A percentile compares a stretch with the other conserved stretches of the same genome.
Conservation (phyloP, 1,140 invertebrate species). For the Dinoponera quadriceps region DNA sequence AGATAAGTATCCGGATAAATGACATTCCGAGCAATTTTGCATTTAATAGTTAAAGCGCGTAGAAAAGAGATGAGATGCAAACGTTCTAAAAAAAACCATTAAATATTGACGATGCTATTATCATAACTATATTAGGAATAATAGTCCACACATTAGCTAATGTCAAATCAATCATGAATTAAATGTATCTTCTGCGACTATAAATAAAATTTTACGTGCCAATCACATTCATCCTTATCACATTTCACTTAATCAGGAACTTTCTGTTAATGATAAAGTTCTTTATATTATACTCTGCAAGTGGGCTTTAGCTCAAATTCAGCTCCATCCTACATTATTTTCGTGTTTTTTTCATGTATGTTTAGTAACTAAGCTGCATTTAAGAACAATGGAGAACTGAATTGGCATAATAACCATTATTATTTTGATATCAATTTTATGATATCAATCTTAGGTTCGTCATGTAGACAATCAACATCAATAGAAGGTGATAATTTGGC, state of each 20-base stretch:
- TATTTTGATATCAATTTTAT: background rate
- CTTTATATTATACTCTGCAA: background rate
- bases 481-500: no score
- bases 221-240: background rate
- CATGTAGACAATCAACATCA: background rate
- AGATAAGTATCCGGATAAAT: background rate
- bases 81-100: background rate
- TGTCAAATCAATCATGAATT: slow-evolving; percentile 3
- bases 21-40: background rate
- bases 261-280: slow-evolving; percentile 6
- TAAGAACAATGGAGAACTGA: no score
- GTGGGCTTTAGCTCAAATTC: background rate
- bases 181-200: slow-evolving; percentile 4
- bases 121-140: background rate
- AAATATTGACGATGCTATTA: slow-evolving; percentile 23
- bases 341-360: background rate
- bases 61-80: background rate
- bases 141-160: slow-evolving; percentile 8
- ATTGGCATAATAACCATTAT: slow-evolving; percentile 33
- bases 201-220: slow-evolving; percentile 14
- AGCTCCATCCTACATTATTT: background rate
- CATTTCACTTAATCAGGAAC: background rate
- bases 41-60: background rate
- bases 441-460: background rate
- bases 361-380: background rate